Conservation (phyloP, 2,888 invertebrate genomes). For the Vannuccia rotundouncinata region DNA sequence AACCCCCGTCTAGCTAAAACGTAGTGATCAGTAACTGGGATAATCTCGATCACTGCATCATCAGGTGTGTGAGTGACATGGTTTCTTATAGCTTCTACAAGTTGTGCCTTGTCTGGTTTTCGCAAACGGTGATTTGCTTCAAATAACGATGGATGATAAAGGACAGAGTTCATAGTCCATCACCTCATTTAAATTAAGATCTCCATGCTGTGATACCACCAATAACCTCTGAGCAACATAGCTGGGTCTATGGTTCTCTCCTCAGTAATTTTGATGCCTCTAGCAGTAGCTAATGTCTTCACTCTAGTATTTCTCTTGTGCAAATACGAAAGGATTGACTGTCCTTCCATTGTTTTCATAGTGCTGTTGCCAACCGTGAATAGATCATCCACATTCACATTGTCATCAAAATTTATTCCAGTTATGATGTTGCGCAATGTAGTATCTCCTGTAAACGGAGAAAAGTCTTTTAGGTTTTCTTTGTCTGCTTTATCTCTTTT, state of each 20-base stretch:
- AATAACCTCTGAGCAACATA: conserved; percentile 29
- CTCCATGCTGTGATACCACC: conserved; percentile 25
- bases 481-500: conserved; percentile 39
- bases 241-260: conserved; percentile 36
- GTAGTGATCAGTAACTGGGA: conserved; percentile 32
- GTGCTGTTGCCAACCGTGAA: conserved; percentile 37
- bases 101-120: conserved; percentile 35
- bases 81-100: conserved; percentile 22
- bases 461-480: too few species aligned
- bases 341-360: conserved; percentile 40
- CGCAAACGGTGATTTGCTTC: conserved; percentile 32
- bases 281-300: conserved; percentile 9
- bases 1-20: conserved; percentile 35
- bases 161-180: conserved; percentile 30
- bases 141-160: not conserved
- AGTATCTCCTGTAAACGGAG: conserved; percentile 36
- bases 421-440: conserved; percentile 39
- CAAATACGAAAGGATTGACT: conserved; percentile 38
- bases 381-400: conserved; percentile 39
- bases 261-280: conserved; percentile 29
- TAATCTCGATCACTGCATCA: not conserved
- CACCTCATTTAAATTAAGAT: not conserved
- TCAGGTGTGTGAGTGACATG: not conserved
- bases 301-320: conserved; percentile 39
- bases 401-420: conserved; percentile 33